Percentiles rank a stretch among this genome's conserved stretches.
Evolutionary conservation across 2,113 vertebrate species (phyloP).

Genomic region (Seriola aureovittata): DNA sequence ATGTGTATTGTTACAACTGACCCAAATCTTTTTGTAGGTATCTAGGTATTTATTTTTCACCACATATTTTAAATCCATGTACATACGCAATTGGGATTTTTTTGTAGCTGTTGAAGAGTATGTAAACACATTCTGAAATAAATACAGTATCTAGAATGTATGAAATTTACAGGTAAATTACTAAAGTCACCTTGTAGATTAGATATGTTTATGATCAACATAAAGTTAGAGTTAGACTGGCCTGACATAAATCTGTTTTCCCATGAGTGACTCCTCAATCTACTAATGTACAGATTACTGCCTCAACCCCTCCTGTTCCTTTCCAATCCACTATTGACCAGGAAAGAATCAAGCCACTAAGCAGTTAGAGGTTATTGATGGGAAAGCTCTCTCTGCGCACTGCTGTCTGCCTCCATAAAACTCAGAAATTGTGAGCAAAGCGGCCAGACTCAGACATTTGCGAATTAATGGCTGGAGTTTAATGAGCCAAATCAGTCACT

Average conservation of each 20-base stretch:
- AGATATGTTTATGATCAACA: slow-evolving; percentile 10
- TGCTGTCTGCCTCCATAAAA: slow-evolving; percentile 71
- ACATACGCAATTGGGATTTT: not conserved
- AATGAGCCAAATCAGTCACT: not conserved
- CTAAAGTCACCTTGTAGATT: not conserved
- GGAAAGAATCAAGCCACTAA: slow-evolving; percentile 64
- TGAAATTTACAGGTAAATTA: not conserved
- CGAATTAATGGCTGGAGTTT: not conserved
- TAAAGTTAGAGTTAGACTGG: slow-evolving; percentile 5
- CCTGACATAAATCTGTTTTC: slow-evolving; percentile 23
- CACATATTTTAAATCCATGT: not conserved
- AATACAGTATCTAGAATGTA: not conserved
- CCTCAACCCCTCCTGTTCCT: slow-evolving; percentile 41
- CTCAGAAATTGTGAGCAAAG: slow-evolving; percentile 39
- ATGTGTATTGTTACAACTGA: not conserved
- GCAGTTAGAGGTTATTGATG: slow-evolving; percentile 77
- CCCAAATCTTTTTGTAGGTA: not conserved
- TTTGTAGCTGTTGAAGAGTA: not conserved
- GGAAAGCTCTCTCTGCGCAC: slow-evolving; percentile 55
- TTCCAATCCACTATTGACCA: slow-evolving; percentile 54
- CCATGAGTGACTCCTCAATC: slow-evolving; percentile 26
- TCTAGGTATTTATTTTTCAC: not conserved
- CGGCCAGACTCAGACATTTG: not conserved
- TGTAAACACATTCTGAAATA: not conserved
- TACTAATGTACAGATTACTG: slow-evolving; percentile 57